Conservation (phyloP, 2,113 vertebrate species). For the Trogon melanurus region DNA sequence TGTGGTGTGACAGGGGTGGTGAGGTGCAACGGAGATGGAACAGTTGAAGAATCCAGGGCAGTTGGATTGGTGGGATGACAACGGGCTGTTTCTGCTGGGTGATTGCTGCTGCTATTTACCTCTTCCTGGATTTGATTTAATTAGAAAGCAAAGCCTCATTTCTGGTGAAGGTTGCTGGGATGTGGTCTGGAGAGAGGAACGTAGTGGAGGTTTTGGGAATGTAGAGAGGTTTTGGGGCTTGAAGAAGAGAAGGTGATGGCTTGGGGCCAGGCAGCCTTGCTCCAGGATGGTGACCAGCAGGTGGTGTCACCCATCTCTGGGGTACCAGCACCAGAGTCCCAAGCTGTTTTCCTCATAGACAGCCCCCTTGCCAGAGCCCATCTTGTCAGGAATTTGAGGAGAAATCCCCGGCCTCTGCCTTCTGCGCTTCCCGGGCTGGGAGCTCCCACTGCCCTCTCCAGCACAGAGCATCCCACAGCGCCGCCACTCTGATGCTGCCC, state of each 20-base stretch:
- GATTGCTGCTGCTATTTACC: not conserved
- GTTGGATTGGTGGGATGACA: not conserved
- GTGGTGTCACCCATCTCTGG: not conserved
- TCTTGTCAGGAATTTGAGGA: not conserved
- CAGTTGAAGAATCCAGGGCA: not conserved
- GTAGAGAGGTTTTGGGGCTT: not conserved
- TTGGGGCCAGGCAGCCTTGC: too few species aligned
- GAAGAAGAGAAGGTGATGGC: not conserved
- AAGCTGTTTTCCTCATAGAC: fast-evolving
- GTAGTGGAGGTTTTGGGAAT: too few species aligned
- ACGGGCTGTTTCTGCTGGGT: not conserved
- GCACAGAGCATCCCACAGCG: too few species aligned
- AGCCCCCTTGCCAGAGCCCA: not conserved
- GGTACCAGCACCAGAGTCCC: not conserved
- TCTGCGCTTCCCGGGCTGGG: too few species aligned
- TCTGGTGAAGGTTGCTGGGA: not conserved
- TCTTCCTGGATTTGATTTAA: not conserved
- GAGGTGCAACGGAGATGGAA: fast-evolving
- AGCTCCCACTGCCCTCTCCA: too few species aligned
- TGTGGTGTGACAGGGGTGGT: not conserved
- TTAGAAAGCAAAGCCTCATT: not conserved
- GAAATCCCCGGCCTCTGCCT: not conserved
- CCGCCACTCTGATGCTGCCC: too few species aligned
- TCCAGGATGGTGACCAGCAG: not conserved
- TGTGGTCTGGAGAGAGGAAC: too few species aligned